Evolutionary conservation across 1,140 invertebrate genomes (phyloP).

Genomic region (Carposina sasakii): DNA sequence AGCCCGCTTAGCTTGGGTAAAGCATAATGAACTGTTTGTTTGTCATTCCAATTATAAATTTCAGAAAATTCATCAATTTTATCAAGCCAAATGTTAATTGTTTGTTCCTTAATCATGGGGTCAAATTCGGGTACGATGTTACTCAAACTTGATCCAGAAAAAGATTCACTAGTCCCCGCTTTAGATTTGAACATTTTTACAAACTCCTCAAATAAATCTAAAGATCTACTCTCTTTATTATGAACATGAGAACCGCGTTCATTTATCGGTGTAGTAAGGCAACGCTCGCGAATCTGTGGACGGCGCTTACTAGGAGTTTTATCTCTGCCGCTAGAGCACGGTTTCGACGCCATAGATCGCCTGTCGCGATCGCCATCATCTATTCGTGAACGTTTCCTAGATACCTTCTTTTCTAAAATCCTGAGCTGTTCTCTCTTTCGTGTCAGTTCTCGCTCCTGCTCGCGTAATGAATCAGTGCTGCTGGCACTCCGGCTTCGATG

Average conservation of each 20-base stretch:
- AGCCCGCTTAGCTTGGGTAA: slow-evolving; percentile 10
- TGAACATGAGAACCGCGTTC: neutral
- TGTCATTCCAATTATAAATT: slow-evolving; percentile 13
- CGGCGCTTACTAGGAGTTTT: no score
- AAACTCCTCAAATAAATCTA: neutral
- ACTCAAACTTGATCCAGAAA: no score
- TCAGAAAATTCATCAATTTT: slow-evolving; percentile 10
- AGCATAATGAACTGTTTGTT: slow-evolving; percentile 6
- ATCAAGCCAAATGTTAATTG: slow-evolving; percentile 4
- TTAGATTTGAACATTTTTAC: neutral
- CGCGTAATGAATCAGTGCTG: neutral
- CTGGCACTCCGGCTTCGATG: neutral
- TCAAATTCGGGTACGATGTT: slow-evolving; percentile 12
- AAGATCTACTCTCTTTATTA: neutral
- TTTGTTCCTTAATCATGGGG: slow-evolving; percentile 6
- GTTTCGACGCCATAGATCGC: neutral
- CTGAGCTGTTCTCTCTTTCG: neutral
- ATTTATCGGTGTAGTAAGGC: neutral
- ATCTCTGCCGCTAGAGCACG: no score
- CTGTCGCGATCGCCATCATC: neutral
- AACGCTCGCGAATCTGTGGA: neutral
- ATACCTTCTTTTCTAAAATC: neutral
- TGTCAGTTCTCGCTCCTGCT: neutral
- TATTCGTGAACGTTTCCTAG: neutral
- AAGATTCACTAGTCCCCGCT: neutral